Base-by-base conservation (phyloP, 1,140 invertebrate genomes). In the Zaprionus kolodkinae region DNA sequence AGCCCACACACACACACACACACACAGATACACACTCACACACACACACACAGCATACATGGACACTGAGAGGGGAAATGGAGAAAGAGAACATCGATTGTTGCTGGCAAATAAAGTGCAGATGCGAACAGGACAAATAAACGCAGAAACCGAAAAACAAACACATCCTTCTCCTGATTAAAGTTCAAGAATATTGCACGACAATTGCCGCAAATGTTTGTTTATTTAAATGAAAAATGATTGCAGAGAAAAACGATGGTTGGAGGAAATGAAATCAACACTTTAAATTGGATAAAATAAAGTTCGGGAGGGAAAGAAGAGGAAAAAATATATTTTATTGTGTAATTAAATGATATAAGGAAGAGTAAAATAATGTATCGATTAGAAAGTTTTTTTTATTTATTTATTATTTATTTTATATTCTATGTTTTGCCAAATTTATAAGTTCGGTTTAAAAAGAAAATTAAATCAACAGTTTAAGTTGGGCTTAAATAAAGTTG, bases 31-130 rank as follows among this genome's bases (percentile, higher is more conserved):
- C 6, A n/a, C 21, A 57, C 21, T 48, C 59, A 54, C 13, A 35
- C 21, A 57, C n/a, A n/a, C n/a, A 43, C 50, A 68, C 40, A 78
- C 60, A 76, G 40, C n/a, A n/a, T n/a, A 52, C 43, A 48, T 65
- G 45, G 57, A 61, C 45, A 48, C 45, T 66, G 43, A 45, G 38
- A 59, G 57, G 48, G 65, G 48, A 57, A 72, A 75, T 72, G 65
- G 65, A 76, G 66, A 72, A 77, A 80, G 56, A 69, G 79, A 84
- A 69, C 77, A 76, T 76, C 68, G 73, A 85, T 68, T 67, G 81
- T 55, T 80, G 65, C 69, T 77, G 69, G 77, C 78, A 85, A 84
- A 85, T 78, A 85, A 80, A 84, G 69, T 85, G 45, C 81, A 84
- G 81, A 84, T 84, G 81, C 67, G 77, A 84, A 80, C 77, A 84